phyloP scores from a whole-genome alignment of 2,113 vertebrate genomes.

The Syrrhaptes paradoxus region DNA sequence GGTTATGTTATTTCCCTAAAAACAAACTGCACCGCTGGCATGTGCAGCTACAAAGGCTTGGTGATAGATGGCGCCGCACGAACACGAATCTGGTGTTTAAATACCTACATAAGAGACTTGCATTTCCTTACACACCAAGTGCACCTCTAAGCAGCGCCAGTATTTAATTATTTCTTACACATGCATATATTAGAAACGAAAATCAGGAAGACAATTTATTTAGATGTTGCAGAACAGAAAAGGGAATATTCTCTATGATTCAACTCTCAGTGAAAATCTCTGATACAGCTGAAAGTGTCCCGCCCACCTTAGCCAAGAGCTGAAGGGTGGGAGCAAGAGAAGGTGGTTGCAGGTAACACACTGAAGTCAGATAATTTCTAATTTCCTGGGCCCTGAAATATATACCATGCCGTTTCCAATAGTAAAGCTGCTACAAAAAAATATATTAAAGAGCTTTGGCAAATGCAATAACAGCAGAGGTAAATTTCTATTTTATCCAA shows the following conservation, averaged over 20 bases:
- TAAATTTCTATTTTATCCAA: neutral
- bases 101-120: neutral
- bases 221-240: fast-evolving
- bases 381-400: neutral
- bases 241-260: neutral
- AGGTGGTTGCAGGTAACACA: neutral
- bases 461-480: neutral
- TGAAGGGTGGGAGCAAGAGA: neutral
- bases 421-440: neutral
- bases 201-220: neutral
- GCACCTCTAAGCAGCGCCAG: neutral
- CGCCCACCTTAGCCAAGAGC: neutral
- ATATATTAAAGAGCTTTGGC: neutral
- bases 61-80: slow-evolving; percentile 18
- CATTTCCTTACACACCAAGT: neutral
- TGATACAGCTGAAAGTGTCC: fast-evolving
- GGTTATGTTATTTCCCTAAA: neutral
- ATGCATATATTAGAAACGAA: neutral
- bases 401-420: neutral
- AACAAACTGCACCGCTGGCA: fast-evolving
- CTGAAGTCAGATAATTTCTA: neutral
- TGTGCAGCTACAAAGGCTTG: neutral
- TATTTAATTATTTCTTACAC: neutral
- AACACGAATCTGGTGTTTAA: neutral
- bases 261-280: neutral